A percentile compares a stretch with the other conserved stretches of the same genome.
These are phyloP conservation scores for Falcaria lacertinaria DNA, from an alignment of 2,888 invertebrate genomes.

Conservation along the genomic window DNA sequence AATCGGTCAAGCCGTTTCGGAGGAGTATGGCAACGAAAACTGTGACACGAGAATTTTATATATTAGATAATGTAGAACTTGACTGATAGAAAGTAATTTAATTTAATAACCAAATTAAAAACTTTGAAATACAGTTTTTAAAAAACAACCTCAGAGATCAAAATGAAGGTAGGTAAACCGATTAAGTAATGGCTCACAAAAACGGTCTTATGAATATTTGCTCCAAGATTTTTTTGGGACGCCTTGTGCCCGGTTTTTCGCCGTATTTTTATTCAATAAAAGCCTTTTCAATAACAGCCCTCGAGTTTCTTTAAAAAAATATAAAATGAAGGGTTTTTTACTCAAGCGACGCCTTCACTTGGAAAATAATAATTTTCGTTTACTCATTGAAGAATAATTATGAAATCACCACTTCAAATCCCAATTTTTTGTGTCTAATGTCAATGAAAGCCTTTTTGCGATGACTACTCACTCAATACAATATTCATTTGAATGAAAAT, in stretches of 20 bases:
- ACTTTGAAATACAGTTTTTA: constrained; percentile 5
- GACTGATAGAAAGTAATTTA: too few relatives aligned
- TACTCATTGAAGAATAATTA: constrained; percentile 6
- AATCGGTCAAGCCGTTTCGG: too few relatives aligned
- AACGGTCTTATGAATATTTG: constrained; percentile 34
- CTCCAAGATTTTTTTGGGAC: constrained; percentile 40
- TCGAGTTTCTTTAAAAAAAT: constrained; percentile 44
- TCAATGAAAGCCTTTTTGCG: background rate
- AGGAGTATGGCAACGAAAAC: too few relatives aligned
- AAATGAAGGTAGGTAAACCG: constrained; percentile 30
- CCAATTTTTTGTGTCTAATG: background rate
- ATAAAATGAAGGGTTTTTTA: constrained; percentile 46
- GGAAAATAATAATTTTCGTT: constrained; percentile 37
- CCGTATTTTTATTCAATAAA: constrained; percentile 48
- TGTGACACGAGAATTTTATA: too few relatives aligned
- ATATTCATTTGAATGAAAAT: too few relatives aligned
- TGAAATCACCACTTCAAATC: background rate
- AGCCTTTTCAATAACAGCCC: constrained; percentile 59
- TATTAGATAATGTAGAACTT: too few relatives aligned
- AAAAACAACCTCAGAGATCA: constrained; percentile 16
- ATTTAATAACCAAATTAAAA: too few relatives aligned
- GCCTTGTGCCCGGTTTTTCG: constrained; percentile 42
- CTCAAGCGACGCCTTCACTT: constrained; percentile 29
- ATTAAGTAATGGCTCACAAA: constrained; percentile 34
- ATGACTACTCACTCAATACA: too few relatives aligned